Conservation (phyloP, 2,797 vertebrate genomes). For the Mormyrops boulengeri region DNA sequence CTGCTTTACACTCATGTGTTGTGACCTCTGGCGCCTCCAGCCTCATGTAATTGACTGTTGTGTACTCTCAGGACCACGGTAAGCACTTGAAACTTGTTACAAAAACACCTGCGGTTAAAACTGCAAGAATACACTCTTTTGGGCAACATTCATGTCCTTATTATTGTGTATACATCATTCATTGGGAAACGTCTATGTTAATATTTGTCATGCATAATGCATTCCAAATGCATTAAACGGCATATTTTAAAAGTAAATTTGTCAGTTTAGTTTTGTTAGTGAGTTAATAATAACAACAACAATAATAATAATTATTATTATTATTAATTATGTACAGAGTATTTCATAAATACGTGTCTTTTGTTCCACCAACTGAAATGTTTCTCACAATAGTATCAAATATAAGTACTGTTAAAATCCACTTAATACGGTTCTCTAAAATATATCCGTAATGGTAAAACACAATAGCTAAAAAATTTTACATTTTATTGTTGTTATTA, state of each 20-base stretch:
- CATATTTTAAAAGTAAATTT: background rate
- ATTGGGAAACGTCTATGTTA: background rate
- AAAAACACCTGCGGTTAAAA: conserved; percentile 43
- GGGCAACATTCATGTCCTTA: background rate
- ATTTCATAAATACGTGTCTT: background rate
- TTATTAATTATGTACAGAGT: background rate
- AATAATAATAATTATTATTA: background rate
- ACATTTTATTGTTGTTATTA: background rate
- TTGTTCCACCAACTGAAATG: background rate
- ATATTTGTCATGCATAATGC: background rate
- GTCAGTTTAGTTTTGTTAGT: background rate
- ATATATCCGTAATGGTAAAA: background rate
- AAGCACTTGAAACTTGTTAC: conserved; percentile 38
- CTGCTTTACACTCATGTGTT: conserved; percentile 30
- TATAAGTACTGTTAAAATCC: background rate
- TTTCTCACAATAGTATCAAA: background rate
- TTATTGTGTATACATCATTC: background rate
- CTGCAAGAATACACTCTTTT: background rate
- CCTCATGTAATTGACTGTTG: conserved; percentile 44
- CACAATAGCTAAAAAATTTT: background rate
- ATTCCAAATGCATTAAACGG: background rate
- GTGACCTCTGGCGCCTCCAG: conserved; percentile 33
- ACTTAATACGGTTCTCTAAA: background rate
- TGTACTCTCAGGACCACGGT: conserved; percentile 38
- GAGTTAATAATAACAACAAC: background rate